Evolutionary conservation across 2,797 vertebrate species (phyloP).

Genomic region (Phataginus tricuspis): DNA sequence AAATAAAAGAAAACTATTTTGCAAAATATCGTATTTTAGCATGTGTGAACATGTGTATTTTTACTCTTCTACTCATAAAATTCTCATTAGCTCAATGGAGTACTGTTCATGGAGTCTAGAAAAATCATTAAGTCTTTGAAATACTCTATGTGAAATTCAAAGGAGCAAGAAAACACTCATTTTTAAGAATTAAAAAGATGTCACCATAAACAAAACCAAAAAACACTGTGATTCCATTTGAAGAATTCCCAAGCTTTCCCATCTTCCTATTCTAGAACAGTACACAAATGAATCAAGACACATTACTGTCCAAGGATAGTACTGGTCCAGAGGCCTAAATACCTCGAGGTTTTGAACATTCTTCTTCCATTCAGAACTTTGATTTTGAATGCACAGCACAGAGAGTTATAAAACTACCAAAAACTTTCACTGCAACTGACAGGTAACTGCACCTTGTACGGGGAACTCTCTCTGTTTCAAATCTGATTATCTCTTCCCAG

Average conservation of each 20-base stretch:
- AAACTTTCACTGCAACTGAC: background rate
- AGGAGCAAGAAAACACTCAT: conserved; percentile 20
- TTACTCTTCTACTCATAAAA: background rate
- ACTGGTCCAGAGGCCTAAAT: background rate
- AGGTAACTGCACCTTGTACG: background rate
- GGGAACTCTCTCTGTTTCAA: background rate
- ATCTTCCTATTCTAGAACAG: background rate
- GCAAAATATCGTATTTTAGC: conserved; percentile 31
- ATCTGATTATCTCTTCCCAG: background rate
- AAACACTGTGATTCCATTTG: background rate
- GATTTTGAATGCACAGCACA: background rate
- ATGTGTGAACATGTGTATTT: background rate
- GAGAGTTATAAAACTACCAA: background rate
- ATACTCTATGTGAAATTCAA: background rate
- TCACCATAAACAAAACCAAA: background rate
- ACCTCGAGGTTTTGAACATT: background rate
- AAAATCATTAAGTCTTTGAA: conserved; percentile 23
- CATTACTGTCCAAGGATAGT: background rate
- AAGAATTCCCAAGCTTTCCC: background rate
- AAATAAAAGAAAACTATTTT: conserved; percentile 22
- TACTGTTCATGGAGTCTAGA: background rate
- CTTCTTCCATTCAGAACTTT: background rate
- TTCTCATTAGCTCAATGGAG: background rate
- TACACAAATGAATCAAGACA: background rate
- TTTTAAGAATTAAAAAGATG: background rate